phyloP scores from a whole-genome alignment of 2,888 invertebrate genomes.

The Heteropelma amictum region DNA sequence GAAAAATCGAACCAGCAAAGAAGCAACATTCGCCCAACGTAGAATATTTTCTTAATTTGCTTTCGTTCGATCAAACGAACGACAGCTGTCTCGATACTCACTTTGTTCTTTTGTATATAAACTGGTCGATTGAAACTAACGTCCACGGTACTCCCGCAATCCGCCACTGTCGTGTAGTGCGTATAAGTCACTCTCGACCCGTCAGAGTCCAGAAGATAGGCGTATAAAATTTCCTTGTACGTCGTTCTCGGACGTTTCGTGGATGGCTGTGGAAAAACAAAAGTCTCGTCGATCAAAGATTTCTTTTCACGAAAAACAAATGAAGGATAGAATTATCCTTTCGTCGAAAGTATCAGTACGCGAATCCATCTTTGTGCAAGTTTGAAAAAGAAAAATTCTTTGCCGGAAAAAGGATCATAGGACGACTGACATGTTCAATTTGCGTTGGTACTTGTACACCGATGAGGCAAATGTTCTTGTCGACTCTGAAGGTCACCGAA shows the following conservation, averaged over 20 bases:
- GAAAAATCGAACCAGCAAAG: too few relatives aligned
- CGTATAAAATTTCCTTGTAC: slow-evolving; percentile 89
- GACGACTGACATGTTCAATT: slow-evolving; percentile 78
- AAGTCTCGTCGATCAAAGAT: too few relatives aligned
- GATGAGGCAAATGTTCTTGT: slow-evolving; percentile 87
- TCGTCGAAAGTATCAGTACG: too few relatives aligned
- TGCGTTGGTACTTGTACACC: slow-evolving; percentile 89
- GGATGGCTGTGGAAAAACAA: background rate
- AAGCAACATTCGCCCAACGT: too few relatives aligned
- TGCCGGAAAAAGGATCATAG: background rate
- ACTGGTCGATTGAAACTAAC: slow-evolving; percentile 90
- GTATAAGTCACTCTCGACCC: slow-evolving; percentile 89
- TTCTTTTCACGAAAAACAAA: too few relatives aligned
- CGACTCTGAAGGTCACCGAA: slow-evolving; percentile 88
- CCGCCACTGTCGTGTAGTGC: slow-evolving; percentile 88
- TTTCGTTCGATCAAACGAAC: too few relatives aligned
- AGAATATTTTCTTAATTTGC: too few relatives aligned
- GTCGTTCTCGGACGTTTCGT: slow-evolving; percentile 14
- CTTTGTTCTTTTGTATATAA: slow-evolving; percentile 87
- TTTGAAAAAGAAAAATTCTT: too few relatives aligned
- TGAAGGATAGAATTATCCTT: too few relatives aligned
- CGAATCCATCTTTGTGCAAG: too few relatives aligned
- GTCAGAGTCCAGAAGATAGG: slow-evolving; percentile 89
- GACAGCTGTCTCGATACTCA: slow-evolving; percentile 64
- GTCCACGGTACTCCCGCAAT: slow-evolving; percentile 86